These are phyloP conservation scores for Mastomys natalensis DNA, from an alignment of 2,113 vertebrate genomes.

Conservation along the genomic window DNA sequence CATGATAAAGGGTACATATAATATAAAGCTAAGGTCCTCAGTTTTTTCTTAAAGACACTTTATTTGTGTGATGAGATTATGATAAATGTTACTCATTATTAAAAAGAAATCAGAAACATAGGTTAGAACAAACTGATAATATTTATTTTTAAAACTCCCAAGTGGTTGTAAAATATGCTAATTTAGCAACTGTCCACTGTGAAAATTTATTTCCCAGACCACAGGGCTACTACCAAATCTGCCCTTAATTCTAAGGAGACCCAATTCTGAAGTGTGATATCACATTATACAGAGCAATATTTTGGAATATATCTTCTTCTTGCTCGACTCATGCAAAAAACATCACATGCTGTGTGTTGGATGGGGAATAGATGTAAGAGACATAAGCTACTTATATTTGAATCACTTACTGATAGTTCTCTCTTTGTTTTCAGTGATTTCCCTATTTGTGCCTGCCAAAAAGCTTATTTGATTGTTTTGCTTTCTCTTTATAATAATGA, in stretches of 20 bases:
- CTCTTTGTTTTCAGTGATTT: background rate
- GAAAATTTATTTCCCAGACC: background rate
- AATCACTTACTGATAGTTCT: background rate
- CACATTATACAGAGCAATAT: background rate
- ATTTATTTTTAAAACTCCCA: background rate
- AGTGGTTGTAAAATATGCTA: background rate
- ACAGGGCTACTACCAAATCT: background rate
- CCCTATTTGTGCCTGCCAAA: background rate
- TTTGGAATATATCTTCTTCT: background rate
- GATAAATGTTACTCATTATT: conserved; percentile 57
- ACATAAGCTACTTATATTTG: background rate
- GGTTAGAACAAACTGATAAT: background rate
- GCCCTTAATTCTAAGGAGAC: background rate
- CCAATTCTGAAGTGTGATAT: background rate
- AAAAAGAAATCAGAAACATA: conserved; percentile 86
- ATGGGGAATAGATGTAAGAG: background rate
- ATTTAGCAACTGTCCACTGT: background rate
- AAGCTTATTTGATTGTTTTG: too few relatives aligned
- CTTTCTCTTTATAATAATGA: background rate
- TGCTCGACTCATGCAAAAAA: background rate
- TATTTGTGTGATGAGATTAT: conserved; percentile 82
- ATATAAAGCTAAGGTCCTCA: conserved; percentile 8
- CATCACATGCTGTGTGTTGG: background rate
- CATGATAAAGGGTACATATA: conserved; percentile 69
- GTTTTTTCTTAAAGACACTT: conserved; percentile 84